Percentiles rank a stretch among this genome's conserved stretches.
phyloP scores from a whole-genome alignment of 2,113 vertebrate genomes.

The Paedocypris sp. region DNA sequence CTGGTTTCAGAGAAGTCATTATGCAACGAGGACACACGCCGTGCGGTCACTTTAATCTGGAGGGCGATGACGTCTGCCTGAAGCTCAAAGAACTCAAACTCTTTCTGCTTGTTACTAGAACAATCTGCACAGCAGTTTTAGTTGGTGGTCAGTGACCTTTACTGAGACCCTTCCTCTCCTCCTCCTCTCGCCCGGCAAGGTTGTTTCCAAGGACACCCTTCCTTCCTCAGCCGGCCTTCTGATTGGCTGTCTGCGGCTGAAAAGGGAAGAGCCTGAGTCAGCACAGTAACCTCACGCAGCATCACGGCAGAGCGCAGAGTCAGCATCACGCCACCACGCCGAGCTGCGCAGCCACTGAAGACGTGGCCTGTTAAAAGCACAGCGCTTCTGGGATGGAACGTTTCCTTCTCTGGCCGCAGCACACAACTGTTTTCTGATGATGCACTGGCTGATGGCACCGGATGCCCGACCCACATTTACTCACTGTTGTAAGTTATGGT shows the following conservation, averaged over 20 bases:
- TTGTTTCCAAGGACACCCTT: conserved; percentile 60
- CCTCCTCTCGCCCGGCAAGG: conserved; percentile 54
- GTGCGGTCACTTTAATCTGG: conserved; percentile 54
- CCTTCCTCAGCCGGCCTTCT: conserved; percentile 49
- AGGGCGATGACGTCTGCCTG: conserved; percentile 34
- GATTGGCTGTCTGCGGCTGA: conserved; percentile 58
- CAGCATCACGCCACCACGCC: conserved; percentile 13
- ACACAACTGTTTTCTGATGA: neutral
- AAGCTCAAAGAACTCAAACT: conserved; percentile 34
- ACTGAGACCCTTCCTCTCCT: conserved; percentile 2
- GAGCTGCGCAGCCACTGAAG: conserved; percentile 3
- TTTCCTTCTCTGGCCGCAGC: neutral
- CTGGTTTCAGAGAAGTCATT: conserved; percentile 47
- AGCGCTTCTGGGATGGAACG: neutral
- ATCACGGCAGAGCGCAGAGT: conserved; percentile 21
- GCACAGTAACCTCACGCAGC: conserved; percentile 24
- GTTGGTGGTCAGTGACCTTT: conserved; percentile 4
- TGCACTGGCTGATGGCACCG: neutral
- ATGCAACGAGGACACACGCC: conserved; percentile 38
- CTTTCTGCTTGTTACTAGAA: conserved; percentile 50
- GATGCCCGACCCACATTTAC: neutral
- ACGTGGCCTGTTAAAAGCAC: neutral
- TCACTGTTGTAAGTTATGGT: neutral
- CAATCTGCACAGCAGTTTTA: conserved; percentile 35
- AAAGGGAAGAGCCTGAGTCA: conserved; percentile 51